A percentile compares a stretch with the other conserved stretches of the same genome.
Conservation (phyloP, 2,113 vertebrate genomes). For the Tympanuchus pallidicinctus region DNA sequence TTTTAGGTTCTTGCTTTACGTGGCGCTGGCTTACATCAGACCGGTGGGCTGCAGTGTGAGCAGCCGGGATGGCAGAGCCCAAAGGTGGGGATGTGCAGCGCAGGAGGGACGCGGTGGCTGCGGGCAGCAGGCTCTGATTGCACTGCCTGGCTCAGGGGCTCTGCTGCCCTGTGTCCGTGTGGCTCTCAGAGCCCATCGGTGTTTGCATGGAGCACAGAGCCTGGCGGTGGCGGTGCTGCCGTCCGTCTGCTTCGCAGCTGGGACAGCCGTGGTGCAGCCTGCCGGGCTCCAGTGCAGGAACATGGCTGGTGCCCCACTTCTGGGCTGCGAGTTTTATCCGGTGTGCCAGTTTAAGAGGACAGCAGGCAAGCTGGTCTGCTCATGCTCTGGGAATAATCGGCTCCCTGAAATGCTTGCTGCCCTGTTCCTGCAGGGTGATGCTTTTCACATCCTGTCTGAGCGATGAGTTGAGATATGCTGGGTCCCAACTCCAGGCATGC, state of each 20-base stretch:
- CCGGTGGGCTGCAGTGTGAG: neutral
- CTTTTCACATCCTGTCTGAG: accelerated
- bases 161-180: no score
- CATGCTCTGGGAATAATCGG: accelerated
- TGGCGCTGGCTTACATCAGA: neutral
- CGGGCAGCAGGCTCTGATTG: accelerated
- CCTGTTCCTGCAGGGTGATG: neutral
- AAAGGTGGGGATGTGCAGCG: accelerated
- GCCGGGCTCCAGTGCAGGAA: accelerated
- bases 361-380: neutral
- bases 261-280: neutral
- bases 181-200: neutral
- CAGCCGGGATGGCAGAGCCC: accelerated
- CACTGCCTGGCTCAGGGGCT: neutral
- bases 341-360: neutral
- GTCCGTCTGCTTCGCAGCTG: accelerated
- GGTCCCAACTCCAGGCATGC: neutral
- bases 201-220: neutral
- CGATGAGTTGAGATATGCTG: neutral
- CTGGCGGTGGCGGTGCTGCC: neutral
- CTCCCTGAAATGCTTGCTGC: accelerated
- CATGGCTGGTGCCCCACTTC: accelerated
- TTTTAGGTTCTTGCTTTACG: neutral
- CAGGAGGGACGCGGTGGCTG: neutral
- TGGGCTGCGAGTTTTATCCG: accelerated